Conservation (phyloP, 2,797 vertebrate species). For the Erethizon dorsatum region DNA sequence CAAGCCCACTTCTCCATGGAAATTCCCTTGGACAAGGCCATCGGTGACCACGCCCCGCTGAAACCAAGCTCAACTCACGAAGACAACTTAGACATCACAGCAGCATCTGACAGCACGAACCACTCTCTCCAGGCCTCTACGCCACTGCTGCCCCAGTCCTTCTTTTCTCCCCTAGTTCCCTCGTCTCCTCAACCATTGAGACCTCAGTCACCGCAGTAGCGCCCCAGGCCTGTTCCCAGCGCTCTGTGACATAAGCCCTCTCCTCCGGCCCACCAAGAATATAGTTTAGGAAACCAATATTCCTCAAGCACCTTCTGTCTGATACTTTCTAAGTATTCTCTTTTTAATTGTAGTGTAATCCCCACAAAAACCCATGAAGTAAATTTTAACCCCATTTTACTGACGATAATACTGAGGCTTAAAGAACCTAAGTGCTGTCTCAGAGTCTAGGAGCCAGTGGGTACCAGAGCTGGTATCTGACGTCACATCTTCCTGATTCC, state of each 20-base stretch:
- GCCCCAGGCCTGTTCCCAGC: accelerated
- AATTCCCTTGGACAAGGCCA: not conserved
- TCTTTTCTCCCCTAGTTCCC: not conserved
- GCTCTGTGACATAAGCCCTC: not conserved
- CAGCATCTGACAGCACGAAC: not conserved
- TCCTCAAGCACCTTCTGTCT: not conserved
- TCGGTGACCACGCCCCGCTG: not conserved
- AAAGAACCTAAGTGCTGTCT: not conserved
- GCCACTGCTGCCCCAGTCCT: too few species aligned
- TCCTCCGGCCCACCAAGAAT: not conserved
- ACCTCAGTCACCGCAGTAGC: not conserved
- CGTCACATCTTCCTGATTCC: not conserved
- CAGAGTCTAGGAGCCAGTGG: not conserved
- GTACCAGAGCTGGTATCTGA: not conserved
- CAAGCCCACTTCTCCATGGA: not conserved
- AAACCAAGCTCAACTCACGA: not conserved
- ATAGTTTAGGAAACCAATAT: not conserved
- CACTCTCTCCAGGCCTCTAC: not conserved
- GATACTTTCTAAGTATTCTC: not conserved
- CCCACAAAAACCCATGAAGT: not conserved
- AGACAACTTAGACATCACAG: not conserved
- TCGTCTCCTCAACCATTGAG: not conserved
- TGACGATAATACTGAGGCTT: not conserved
- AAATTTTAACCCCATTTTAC: not conserved
- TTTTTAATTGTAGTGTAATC: not conserved